phyloP scores from a whole-genome alignment of 2,888 invertebrate genomes.

The Alitta virens region DNA sequence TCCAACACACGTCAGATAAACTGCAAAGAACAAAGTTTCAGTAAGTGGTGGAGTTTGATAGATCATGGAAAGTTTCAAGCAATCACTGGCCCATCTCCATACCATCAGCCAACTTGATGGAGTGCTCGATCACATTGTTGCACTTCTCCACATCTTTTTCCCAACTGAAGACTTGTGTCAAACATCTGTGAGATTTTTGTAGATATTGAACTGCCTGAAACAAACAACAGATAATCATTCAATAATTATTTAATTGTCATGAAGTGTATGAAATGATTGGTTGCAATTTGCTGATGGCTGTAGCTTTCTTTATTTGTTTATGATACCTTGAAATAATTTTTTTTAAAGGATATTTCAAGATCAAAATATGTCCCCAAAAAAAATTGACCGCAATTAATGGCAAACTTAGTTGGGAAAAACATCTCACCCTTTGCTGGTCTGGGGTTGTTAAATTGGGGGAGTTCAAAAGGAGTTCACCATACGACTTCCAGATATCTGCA shows the following conservation, averaged over 20 bases:
- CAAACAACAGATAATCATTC: not conserved
- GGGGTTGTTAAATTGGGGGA: slow-evolving; percentile 15
- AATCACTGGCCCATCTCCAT: not conserved
- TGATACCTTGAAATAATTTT: too few relatives aligned
- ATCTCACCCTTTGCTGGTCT: too few relatives aligned
- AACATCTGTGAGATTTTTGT: slow-evolving; percentile 72
- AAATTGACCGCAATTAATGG: too few relatives aligned
- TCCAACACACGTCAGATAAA: slow-evolving; percentile 9
- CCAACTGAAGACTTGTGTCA: slow-evolving; percentile 68
- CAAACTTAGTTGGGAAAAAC: too few relatives aligned
- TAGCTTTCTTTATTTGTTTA: too few relatives aligned
- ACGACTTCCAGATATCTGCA: slow-evolving; percentile 77
- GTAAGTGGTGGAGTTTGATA: too few relatives aligned
- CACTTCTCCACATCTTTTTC: slow-evolving; percentile 60
- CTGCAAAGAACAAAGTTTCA: slow-evolving; percentile 10
- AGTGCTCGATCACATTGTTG: slow-evolving; percentile 60
- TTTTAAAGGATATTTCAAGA: too few relatives aligned
- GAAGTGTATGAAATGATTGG: too few relatives aligned
- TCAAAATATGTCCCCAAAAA: too few relatives aligned
- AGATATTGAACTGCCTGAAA: slow-evolving; percentile 65
- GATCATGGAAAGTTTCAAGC: too few relatives aligned
- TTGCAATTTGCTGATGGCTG: too few relatives aligned
- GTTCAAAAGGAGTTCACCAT: slow-evolving; percentile 64
- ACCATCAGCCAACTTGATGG: slow-evolving; percentile 37
- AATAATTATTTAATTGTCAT: not conserved